A percentile compares a stretch with the other conserved stretches of the same genome.
These are phyloP conservation scores for Calameuta idolon DNA, from an alignment of 2,888 invertebrate species.

Conservation along the genomic window DNA sequence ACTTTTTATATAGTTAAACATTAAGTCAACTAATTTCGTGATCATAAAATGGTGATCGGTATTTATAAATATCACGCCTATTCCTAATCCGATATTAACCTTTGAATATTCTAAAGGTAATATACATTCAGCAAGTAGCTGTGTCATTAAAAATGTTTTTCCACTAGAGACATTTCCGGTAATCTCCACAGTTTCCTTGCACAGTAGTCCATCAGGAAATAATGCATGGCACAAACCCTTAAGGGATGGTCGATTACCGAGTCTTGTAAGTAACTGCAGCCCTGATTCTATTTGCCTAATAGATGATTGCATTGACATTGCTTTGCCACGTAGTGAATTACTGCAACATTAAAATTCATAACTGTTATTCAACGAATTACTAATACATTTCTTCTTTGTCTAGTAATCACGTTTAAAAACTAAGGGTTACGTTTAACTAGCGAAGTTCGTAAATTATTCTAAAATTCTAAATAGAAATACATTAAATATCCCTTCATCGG, in stretches of 20 bases:
- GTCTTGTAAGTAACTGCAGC: conserved; percentile 71
- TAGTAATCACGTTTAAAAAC: no score
- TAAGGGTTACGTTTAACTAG: no score
- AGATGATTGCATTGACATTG: not conserved
- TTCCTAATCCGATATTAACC: conserved; percentile 63
- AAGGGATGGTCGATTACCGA: conserved; percentile 67
- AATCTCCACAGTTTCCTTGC: conserved; percentile 68
- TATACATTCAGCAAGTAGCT: conserved; percentile 68
- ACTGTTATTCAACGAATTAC: not conserved
- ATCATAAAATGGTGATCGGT: conserved; percentile 69
- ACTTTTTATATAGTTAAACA: conserved; percentile 55
- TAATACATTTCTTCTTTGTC: not conserved
- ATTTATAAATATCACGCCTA: conserved; percentile 68
- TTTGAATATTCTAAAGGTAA: conserved; percentile 58
- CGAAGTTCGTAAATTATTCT: no score
- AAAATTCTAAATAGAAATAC: no score
- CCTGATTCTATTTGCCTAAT: conserved; percentile 69
- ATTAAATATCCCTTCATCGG: no score
- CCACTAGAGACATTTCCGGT: conserved; percentile 66
- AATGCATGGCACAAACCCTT: conserved; percentile 68
- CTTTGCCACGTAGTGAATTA: not conserved
- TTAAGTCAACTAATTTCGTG: conserved; percentile 58
- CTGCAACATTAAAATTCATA: not conserved
- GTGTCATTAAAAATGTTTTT: conserved; percentile 67
- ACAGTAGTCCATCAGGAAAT: conserved; percentile 65